Evolutionary conservation across 2,113 vertebrate genomes (phyloP).

Genomic region (Ciconia boyciana): DNA sequence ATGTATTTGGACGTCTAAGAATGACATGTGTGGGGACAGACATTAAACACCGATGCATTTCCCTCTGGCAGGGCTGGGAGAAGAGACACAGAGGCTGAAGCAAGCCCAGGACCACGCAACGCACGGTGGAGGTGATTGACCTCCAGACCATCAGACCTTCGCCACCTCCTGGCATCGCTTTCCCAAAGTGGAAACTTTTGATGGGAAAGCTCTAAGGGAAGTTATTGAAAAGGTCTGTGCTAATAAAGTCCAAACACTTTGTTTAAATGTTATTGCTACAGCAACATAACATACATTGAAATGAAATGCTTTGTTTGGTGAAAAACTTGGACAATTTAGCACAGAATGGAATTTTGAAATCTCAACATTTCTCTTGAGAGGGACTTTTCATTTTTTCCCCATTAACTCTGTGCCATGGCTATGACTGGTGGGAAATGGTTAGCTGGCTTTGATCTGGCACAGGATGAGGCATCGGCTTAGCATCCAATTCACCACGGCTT

Average conservation of each 20-base stretch:
- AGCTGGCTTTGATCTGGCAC: fast-evolving
- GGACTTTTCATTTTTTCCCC: background rate
- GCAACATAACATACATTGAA: background rate
- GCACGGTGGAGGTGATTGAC: background rate
- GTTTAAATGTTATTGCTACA: constrained; percentile 14
- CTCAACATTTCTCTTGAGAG: background rate
- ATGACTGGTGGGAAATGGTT: background rate
- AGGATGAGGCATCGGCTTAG: background rate
- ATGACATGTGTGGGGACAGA: fast-evolving
- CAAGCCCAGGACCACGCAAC: background rate
- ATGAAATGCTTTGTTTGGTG: background rate
- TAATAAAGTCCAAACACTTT: background rate
- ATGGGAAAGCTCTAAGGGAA: background rate
- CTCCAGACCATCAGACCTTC: background rate
- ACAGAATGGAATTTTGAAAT: background rate
- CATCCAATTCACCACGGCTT: background rate
- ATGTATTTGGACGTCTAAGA: background rate
- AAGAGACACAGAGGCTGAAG: background rate
- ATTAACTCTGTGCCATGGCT: background rate
- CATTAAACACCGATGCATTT: fast-evolving
- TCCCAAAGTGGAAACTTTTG: background rate
- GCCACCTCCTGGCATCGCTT: fast-evolving
- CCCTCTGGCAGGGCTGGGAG: background rate
- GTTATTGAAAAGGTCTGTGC: background rate
- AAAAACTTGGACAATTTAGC: background rate